Evolutionary conservation across 1,140 invertebrate species (phyloP).

Genomic region (Aphelinus certus): DNA sequence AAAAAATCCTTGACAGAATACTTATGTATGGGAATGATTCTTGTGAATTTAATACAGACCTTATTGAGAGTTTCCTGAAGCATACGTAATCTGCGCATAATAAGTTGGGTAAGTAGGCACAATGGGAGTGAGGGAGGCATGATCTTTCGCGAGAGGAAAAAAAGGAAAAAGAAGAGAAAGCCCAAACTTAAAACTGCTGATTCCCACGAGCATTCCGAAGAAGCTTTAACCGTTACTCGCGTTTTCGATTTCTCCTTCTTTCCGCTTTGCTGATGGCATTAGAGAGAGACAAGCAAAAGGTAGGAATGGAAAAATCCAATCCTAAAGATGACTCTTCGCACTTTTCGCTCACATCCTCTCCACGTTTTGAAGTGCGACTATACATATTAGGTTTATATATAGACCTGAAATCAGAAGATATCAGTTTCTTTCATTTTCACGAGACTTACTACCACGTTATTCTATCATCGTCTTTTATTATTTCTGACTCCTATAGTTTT

Average conservation of each 20-base stretch:
- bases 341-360: constrained; percentile 8
- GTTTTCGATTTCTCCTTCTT: constrained; percentile 26
- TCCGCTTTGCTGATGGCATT: background rate
- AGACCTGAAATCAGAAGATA: background rate
- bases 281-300: background rate
- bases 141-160: constrained; percentile 5
- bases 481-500: too few relatives aligned
- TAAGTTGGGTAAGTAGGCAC: constrained; percentile 28
- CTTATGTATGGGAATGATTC: background rate
- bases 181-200: constrained; percentile 18
- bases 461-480: background rate
- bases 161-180: background rate
- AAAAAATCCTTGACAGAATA: too few relatives aligned
- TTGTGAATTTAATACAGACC: constrained; percentile 13
- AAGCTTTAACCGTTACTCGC: constrained; percentile 33
- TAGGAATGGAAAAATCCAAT: constrained; percentile 32
- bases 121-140: background rate
- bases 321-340: constrained; percentile 26
- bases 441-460: constrained; percentile 7
- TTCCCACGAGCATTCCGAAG: constrained; percentile 28
- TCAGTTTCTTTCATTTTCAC: background rate
- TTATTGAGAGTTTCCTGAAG: background rate
- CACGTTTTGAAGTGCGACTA: background rate
- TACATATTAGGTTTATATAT: background rate
- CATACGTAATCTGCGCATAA: constrained; percentile 18